phyloP scores from a whole-genome alignment of 2,888 invertebrate species.

The Habrosyne pyritoides region DNA sequence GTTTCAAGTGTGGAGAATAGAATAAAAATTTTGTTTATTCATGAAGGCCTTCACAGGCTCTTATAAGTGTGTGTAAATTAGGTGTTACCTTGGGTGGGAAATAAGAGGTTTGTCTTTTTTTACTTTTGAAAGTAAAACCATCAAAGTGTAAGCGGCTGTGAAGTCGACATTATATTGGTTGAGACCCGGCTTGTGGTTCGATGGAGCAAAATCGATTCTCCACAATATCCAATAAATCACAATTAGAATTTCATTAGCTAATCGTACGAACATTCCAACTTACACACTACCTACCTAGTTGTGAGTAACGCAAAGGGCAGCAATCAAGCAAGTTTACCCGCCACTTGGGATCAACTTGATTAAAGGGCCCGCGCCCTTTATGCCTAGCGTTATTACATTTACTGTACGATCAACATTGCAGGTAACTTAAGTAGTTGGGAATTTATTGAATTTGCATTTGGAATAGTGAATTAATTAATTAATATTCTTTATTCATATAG shows the following conservation, averaged over 20 bases:
- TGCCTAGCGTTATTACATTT: constrained; percentile 22
- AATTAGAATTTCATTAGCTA: constrained; percentile 37
- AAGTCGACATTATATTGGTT: too few relatives aligned
- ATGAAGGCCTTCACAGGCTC: too few relatives aligned
- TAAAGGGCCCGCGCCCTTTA: constrained; percentile 31
- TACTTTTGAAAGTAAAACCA: too few relatives aligned
- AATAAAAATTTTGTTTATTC: too few relatives aligned
- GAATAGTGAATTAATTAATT: background rate
- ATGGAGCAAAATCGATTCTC: background rate
- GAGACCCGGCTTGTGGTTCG: too few relatives aligned
- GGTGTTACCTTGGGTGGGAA: too few relatives aligned
- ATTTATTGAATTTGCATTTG: background rate
- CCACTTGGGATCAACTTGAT: constrained; percentile 38
- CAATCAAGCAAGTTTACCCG: constrained; percentile 14
- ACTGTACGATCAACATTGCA: constrained; percentile 3
- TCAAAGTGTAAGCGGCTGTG: too few relatives aligned
- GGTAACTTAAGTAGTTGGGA: background rate
- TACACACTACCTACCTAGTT: constrained; percentile 7
- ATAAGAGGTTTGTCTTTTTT: too few relatives aligned
- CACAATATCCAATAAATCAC: constrained; percentile 27
- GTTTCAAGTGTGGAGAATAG: too few relatives aligned
- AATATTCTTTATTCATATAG: too few relatives aligned
- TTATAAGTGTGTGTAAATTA: too few relatives aligned
- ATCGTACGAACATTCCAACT: constrained; percentile 17
- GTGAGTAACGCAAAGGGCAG: constrained; percentile 10